Conservation (phyloP, 2,888 invertebrate species). For the Machimus atricapillus region DNA sequence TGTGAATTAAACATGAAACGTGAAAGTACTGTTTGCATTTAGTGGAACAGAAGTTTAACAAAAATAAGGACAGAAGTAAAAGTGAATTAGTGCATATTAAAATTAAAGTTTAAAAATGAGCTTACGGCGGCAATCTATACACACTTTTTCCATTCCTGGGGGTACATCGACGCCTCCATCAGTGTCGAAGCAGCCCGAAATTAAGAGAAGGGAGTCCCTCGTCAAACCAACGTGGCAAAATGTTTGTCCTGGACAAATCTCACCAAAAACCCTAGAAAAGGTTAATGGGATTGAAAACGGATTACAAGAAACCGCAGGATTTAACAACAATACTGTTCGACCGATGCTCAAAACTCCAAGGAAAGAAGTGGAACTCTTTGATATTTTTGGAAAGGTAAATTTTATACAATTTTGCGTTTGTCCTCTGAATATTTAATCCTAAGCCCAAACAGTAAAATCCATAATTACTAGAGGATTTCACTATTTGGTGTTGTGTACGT, state of each 20-base stretch:
- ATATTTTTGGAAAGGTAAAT: slow-evolving; percentile 59
- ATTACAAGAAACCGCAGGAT: slow-evolving; percentile 37
- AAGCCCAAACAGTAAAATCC: not conserved
- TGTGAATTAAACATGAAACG: not conserved
- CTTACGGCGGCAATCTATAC: slow-evolving; percentile 50
- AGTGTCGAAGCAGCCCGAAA: slow-evolving; percentile 10
- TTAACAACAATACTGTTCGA: slow-evolving; percentile 30
- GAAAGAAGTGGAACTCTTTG: slow-evolving; percentile 54
- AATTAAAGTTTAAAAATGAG: slow-evolving; percentile 36
- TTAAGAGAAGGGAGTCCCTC: slow-evolving; percentile 58
- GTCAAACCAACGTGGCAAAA: slow-evolving; percentile 63
- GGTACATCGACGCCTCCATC: not conserved
- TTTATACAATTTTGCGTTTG: slow-evolving; percentile 35
- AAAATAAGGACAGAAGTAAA: not conserved
- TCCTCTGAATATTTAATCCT: not conserved
- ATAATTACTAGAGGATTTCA: not conserved
- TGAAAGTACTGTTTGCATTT: not conserved
- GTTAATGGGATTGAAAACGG: slow-evolving; percentile 56
- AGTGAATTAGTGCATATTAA: not conserved
- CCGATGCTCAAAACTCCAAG: slow-evolving; percentile 45
- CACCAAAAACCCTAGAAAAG: slow-evolving; percentile 58
- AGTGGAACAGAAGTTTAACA: not conserved
- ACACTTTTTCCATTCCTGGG: slow-evolving; percentile 47
- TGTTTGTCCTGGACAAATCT: slow-evolving; percentile 60
- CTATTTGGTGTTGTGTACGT: not conserved